phyloP scores from a whole-genome alignment of 1,140 invertebrate genomes.

The Dendrolimus kikuchii region DNA sequence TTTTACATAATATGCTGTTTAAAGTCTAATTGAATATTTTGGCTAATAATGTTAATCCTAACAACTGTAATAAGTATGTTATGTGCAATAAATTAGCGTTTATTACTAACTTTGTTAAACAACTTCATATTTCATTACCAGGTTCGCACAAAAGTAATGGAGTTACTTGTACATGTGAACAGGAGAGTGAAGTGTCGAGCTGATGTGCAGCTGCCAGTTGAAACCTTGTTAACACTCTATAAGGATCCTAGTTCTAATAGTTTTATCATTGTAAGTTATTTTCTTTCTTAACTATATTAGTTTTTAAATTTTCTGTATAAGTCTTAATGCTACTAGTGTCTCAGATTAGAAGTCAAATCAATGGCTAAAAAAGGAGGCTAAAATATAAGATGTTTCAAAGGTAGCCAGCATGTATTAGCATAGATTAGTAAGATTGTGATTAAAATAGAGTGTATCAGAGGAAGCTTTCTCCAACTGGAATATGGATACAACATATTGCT shows the following conservation, averaged over 20 bases:
- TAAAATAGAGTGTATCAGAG: too few relatives aligned
- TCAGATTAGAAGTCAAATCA: too few relatives aligned
- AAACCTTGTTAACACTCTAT: conserved; percentile 87
- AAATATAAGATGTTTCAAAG: too few relatives aligned
- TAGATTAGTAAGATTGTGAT: too few relatives aligned
- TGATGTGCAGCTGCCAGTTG: conserved; percentile 90
- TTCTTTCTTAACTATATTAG: not conserved
- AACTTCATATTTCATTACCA: conserved; percentile 11
- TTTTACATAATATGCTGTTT: too few relatives aligned
- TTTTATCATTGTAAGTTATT: conserved; percentile 84
- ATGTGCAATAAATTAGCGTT: not conserved
- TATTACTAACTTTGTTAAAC: not conserved
- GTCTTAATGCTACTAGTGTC: conserved; percentile 6
- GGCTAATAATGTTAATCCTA: too few relatives aligned
- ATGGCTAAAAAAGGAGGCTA: too few relatives aligned
- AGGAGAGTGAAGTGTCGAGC: conserved; percentile 89
- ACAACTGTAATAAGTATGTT: too few relatives aligned
- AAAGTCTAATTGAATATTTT: too few relatives aligned
- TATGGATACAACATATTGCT: too few relatives aligned
- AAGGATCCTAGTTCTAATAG: conserved; percentile 83
- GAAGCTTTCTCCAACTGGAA: too few relatives aligned
- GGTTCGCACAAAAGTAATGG: conserved; percentile 86
- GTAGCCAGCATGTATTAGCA: too few relatives aligned
- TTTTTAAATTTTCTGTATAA: conserved; percentile 8
- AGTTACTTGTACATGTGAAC: conserved; percentile 94